Conservation (phyloP, 1,140 invertebrate species). For the Brachionus calyciflorus region DNA sequence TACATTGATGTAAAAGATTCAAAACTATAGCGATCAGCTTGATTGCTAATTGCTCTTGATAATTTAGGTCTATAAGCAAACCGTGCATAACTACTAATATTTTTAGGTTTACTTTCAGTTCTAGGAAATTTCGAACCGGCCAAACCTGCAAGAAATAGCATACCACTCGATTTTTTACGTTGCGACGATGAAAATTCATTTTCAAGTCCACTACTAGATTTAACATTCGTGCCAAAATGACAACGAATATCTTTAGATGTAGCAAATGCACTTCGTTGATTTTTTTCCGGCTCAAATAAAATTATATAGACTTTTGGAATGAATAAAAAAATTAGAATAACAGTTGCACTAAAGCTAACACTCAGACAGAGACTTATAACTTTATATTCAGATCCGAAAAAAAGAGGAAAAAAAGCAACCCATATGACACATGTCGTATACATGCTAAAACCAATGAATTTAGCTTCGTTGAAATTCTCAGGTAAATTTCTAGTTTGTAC, state of each 20-base stretch:
- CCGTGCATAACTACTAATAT: background rate
- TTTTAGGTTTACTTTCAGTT: background rate
- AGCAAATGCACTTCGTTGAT: constrained; percentile 73
- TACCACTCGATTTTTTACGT: background rate
- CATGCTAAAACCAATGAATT: constrained; percentile 70
- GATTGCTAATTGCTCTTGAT: background rate
- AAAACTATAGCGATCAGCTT: background rate
- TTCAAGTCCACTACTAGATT: constrained; percentile 2
- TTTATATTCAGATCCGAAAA: constrained; percentile 74
- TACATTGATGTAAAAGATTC: constrained; percentile 5
- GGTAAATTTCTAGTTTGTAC: constrained; percentile 80
- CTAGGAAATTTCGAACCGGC: background rate
- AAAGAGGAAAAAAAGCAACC: constrained; percentile 81
- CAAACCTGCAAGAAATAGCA: background rate
- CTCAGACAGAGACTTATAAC: constrained; percentile 71
- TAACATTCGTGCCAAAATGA: constrained; percentile 67
- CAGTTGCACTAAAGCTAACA: constrained; percentile 70
- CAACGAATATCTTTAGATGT: constrained; percentile 72
- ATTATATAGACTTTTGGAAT: constrained; percentile 77
- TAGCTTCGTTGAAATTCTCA: constrained; percentile 75
- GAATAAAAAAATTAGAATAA: constrained; percentile 74
- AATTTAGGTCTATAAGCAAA: constrained; percentile 22
- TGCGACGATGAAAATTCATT: background rate
- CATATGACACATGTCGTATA: constrained; percentile 83
- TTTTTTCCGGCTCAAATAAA: constrained; percentile 72